Base-by-base conservation (phyloP, 2,888 invertebrate genomes). In the Ectemnius cavifrons region DNA sequence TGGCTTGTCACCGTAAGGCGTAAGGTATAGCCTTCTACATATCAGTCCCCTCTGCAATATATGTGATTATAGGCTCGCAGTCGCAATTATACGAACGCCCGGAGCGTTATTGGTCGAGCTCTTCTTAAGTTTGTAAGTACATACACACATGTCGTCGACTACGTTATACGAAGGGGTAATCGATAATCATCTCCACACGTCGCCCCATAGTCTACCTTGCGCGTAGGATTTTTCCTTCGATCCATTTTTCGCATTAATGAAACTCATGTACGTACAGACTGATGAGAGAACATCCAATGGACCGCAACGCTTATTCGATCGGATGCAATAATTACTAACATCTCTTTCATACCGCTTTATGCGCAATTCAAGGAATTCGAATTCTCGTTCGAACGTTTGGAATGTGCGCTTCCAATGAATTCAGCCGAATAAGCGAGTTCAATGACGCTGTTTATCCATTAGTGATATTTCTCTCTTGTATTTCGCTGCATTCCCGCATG, bases 71-170 rank as follows among this genome's bases (percentile, higher is more conserved):
- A 73, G 71, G 71, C 63, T 70, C 58, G 69, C 62, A 61, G 49
- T 71, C 63, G 75, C 72, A 68, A 69, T 81, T 63, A 67, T 65
- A 60, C 61, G 71, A 77, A 72, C 75, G 62, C 67, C 18, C 52
- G 61, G 18, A 73, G 69, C 72, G 69, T 69, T 68, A 67, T 57
- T 6, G 28, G 64, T 37, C 74, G 71, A 70, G 63, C 73, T 69
- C 60, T 81, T 66, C 45, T 81, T 75, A 73, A 75, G 72, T 73
- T 81, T 45, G 73, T 81, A 81, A 81, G 81, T 81, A 81, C 81
- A 79, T 81, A 75, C 73, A 79, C 79, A 77, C 74, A 81, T 16
- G 52, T 79, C 62, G 73, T 79, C 75, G 74, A 76, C 76, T 75
- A 71, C 63, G 69, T 68, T 73, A 75, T 63, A 71, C 63, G 74